Conservation (phyloP, 2,888 invertebrate species). For the Meteorus colon region DNA sequence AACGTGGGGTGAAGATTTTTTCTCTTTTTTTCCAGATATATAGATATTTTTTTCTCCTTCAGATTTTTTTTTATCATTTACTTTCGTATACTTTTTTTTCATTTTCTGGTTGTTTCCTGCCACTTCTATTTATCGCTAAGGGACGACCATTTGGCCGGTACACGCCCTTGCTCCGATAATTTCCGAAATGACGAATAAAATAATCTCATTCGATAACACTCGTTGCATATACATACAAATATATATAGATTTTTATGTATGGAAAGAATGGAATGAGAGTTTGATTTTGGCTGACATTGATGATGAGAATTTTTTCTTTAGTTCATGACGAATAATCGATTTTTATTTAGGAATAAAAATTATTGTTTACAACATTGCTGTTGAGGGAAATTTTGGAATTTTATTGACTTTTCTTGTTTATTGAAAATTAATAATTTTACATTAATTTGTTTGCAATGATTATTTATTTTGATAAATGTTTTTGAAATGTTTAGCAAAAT, state of each 20-base stretch:
- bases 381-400: no score
- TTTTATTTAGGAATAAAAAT: no score
- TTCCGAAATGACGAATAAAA: conserved; percentile 65
- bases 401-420: no score
- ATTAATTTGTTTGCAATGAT: no score
- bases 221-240: background rate
- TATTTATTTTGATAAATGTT: no score
- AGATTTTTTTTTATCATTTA: background rate
- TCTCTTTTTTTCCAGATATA: conserved; percentile 43
- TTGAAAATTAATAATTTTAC: no score
- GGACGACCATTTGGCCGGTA: conserved; percentile 64
- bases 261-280: background rate
- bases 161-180: conserved; percentile 60
- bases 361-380: no score
- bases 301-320: no score
- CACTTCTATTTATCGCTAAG: conserved; percentile 35
- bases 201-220: conserved; percentile 44
- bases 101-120: conserved; percentile 17
- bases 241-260: background rate
- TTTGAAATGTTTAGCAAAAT: no score
- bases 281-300: no score
- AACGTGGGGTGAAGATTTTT: conserved; percentile 47
- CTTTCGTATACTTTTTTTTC: conserved; percentile 47
- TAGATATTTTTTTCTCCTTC: background rate
- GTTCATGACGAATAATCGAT: no score